Base-by-base conservation (phyloP, 2,113 vertebrate genomes). In the Oncorhynchus mykiss region DNA sequence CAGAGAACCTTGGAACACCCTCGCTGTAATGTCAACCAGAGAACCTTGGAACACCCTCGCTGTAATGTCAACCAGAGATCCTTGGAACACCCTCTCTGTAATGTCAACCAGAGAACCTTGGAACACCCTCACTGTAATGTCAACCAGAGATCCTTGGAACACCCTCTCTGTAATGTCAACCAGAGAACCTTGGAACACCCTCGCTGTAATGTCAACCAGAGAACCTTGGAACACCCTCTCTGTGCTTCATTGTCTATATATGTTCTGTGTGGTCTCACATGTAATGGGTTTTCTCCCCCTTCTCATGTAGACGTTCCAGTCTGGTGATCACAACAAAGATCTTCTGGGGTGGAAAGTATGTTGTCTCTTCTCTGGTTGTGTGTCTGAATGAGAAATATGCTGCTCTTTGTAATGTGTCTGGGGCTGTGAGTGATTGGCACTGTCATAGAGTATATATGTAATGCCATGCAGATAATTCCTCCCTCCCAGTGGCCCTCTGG, bases 331-430 rank as follows among this genome's bases (percentile, higher is more conserved):
- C 98, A 67, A 99, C 98, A 72, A 99, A 99, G 92, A 97, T 99
- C 91, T 99, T 98, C 93, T 99, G 98, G 98, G 98, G 98, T 80
- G 98, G 98, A 95, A 99, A 99, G 97, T 99, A 96, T 85, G 98
- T 97, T 82, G 14, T 57, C 13, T 76, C 49, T 72, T 68, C 54
- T 51, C 31, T 71, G 51, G 62, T 51, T 73, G 31, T 72, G 66
- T 62, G 60, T 45, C 16, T 6, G 57, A 39, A 12, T 73, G 12
- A 81, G 79, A 71, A 86, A 85, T 75, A 84, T 82, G 68, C 66
- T 34, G 27, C 8, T 29, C 24, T 45, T 45, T 85, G 13, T 73
- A 71, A 66, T 85, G 73, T n/a, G 31, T 34, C 34, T 20, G 20
- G 27, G 3, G 29, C 49, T 66, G 1, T 5, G 79, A 77, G 60